Evolutionary conservation across 2,888 invertebrate species (phyloP), one percentile per base, ranked within the genome.

Genomic region (Pollenia labialis): DNA sequence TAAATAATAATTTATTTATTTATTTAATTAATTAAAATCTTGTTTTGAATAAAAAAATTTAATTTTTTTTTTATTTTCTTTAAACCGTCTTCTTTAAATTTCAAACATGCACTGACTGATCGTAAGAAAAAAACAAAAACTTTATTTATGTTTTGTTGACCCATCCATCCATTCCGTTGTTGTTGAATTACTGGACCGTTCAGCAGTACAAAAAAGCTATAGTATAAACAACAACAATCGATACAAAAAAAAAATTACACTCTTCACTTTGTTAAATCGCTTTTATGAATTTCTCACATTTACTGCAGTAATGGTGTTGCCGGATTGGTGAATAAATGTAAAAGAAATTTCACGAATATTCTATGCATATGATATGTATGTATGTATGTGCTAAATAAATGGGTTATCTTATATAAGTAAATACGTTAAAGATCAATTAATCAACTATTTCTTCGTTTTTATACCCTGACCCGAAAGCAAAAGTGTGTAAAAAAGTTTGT

Each of bases 121-220:
- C 23, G 46, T 52, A 18, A 6, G 9, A 54, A 54, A 48, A 69
- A 32, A 69, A 76, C 46, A 42, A 54, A 40, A 60, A 56, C 56
- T 62, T 66, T 66, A 76, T 76, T 79, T 79, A 46, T 79, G 40
- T 68, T 58, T 79, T 79, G 66, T 74, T 60, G 18, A 66, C 52
- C 50, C 64, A 64, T 54, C 77, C 74, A 76, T 76, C 48, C 58
- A 76, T 23, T 40, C 11, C 44, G 69, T 62, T 62, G 84, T 50
- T 75, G 40, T 76, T 60, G 46, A 84, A 79, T 74, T 84, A 74
- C 72, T 84, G 79, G 68, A 84, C 79, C 66, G 66, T 68, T 77
- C 48, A 48, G 56, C 54, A 62, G 54, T 54, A 54, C 52, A 54
- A 46, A 52, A 81, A 75, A 81, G 66, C 66, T 74, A 72, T 46